Evolutionary conservation across 2,113 vertebrate species (phyloP).

Genomic region (Oceanodroma tethys): DNA sequence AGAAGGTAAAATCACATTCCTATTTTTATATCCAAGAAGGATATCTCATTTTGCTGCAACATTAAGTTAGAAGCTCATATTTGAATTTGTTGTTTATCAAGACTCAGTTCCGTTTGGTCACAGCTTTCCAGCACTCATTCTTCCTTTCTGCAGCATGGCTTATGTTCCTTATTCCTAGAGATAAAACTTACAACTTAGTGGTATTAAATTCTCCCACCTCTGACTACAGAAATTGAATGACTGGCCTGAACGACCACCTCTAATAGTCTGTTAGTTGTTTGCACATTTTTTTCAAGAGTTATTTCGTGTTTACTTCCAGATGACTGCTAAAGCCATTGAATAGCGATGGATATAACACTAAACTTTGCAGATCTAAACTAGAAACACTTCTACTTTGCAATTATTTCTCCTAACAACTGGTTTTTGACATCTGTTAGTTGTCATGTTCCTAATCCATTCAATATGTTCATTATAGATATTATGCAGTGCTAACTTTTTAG

Average conservation of each 20-base stretch:
- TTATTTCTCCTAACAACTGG: constrained; percentile 2
- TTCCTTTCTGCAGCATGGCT: not conserved
- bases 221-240: not conserved
- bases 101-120: not conserved
- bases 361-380: constrained; percentile 13
- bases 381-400: constrained; percentile 22
- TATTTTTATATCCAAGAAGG: not conserved
- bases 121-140: not conserved
- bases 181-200: not conserved
- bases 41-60: not conserved
- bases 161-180: not conserved
- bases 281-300: not conserved
- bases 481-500: not conserved
- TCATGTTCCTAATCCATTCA: constrained; percentile 45
- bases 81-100: not conserved
- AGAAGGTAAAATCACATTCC: not conserved
- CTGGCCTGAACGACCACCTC: not conserved
- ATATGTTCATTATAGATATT: not conserved
- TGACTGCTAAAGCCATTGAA: constrained; percentile 33
- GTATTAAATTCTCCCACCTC: not conserved
- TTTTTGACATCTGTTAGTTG: constrained; percentile 44
- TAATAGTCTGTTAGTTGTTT: not conserved
- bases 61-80: not conserved
- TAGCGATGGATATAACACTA: not conserved
- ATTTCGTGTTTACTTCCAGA: constrained; percentile 20